Base-by-base conservation (phyloP, 2,797 vertebrate species). In the Pantherophis vulpinus region DNA sequence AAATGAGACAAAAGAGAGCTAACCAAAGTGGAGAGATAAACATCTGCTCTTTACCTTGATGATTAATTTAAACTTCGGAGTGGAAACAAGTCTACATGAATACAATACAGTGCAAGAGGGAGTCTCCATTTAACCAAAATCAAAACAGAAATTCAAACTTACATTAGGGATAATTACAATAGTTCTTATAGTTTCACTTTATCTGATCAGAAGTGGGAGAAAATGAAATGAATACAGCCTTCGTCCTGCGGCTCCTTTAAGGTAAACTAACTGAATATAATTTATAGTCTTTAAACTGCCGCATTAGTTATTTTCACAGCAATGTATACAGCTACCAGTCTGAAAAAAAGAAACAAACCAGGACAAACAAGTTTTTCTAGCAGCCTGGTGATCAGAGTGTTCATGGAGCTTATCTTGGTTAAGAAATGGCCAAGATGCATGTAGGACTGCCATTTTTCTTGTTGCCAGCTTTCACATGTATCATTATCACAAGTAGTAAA, bases 11-110 rank as follows among this genome's bases (percentile, higher is more conserved):
- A 91, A 94, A 92, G 90, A 14, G 90, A 94, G 92, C 94, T 94
- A 96, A 95, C 94, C 93, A 94, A 91, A 94, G 92, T 91, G 93
- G 86, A 95, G 86, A 96, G 95, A 95, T 93, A 92, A 86, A 96
- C 91, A 92, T 93, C 94, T 94, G 90, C 93, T 93, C 92, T 95
- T 95, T 95, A 94, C 95, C 91, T 60, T 93, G 95, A 95, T 96
- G 96, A 95, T 95, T 96, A 93, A 93, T 47, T 83, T 95, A 95
- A 9, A 91, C 93, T 95, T 95, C 94, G 59, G 60, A 95, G 93
- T 96, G 91, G 74, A 93, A 89, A 94, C 90, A 90, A 93, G 90
- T 47, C 92, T 87, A 92, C 93, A 95, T 95, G 16, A 47, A 27
- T 42, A 66, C 58, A 87, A 86, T 88, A 47, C 74, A 94, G 51